Evolutionary conservation across 2,113 vertebrate species (phyloP).

Genomic region (Thymallus thymallus): DNA sequence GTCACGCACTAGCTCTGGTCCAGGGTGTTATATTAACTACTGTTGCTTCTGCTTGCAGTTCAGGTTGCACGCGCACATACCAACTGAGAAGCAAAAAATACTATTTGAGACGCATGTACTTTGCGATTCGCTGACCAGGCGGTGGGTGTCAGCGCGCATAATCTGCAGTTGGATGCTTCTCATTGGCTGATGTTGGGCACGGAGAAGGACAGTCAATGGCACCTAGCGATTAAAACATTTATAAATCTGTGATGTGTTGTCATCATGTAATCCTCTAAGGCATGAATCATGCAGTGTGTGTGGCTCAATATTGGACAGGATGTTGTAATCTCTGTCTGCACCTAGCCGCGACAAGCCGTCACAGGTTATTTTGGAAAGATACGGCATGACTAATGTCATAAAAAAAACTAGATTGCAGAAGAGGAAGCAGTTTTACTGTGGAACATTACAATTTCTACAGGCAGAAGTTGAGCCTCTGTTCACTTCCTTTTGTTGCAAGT

Average conservation of each 20-base stretch:
- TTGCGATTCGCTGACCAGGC: too few species aligned
- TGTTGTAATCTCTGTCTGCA: slow-evolving; percentile 36
- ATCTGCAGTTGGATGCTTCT: too few species aligned
- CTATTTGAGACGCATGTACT: too few species aligned
- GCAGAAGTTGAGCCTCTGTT: slow-evolving; percentile 24
- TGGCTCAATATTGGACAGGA: slow-evolving; percentile 46
- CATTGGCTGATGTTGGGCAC: background rate
- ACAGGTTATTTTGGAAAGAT: slow-evolving; percentile 25
- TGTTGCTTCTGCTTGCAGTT: too few species aligned
- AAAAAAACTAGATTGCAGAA: slow-evolving; percentile 18
- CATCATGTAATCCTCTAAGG: slow-evolving; percentile 30
- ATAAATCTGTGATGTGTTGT: slow-evolving; percentile 23
- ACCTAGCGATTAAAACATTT: slow-evolving; percentile 20
- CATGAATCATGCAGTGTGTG: slow-evolving; percentile 13
- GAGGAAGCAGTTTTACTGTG: slow-evolving; percentile 37
- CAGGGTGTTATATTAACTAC: too few species aligned
- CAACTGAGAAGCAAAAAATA: too few species aligned
- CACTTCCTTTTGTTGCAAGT: slow-evolving; percentile 41
- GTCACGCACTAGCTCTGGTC: background rate
- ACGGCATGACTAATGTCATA: slow-evolving; percentile 35
- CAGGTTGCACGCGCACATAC: too few species aligned
- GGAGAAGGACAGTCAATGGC: background rate
- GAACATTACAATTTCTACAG: slow-evolving; percentile 29
- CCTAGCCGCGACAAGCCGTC: slow-evolving; percentile 10
- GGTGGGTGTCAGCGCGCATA: too few species aligned